These are phyloP conservation scores for Pseudoatta argentina DNA, from an alignment of 1,140 invertebrate genomes.

Conservation along the genomic window DNA sequence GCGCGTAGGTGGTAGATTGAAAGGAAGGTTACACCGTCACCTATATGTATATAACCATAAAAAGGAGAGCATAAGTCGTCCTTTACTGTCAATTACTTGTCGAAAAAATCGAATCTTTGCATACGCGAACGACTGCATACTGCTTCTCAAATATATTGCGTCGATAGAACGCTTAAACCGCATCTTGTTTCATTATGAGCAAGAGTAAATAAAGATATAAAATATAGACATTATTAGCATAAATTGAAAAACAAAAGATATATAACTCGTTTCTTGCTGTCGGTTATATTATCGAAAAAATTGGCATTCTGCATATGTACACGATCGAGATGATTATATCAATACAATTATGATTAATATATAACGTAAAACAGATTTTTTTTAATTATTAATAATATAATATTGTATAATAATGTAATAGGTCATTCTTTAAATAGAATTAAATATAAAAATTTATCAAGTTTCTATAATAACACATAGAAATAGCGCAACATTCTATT, in stretches of 20 bases:
- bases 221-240: not conserved
- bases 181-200: not conserved
- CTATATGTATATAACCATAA: constrained; percentile 26
- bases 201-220: constrained; percentile 24
- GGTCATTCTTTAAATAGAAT: not conserved
- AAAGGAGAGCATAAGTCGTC: constrained; percentile 43
- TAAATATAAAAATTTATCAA: not conserved
- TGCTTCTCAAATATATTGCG: constrained; percentile 9
- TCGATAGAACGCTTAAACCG: not conserved
- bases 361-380: not conserved
- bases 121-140: constrained; percentile 2
- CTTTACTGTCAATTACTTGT: constrained; percentile 48
- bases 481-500: constrained; percentile 9
- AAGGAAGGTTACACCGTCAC: constrained; percentile 45
- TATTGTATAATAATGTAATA: not conserved
- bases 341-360: not conserved
- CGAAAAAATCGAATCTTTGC: constrained; percentile 25
- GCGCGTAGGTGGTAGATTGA: constrained; percentile 43
- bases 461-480: not conserved
- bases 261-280: constrained; percentile 24
- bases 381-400: not conserved
- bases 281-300: not conserved
- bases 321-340: not conserved
- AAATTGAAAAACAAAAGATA: constrained; percentile 2
- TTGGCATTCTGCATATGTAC: not conserved